phyloP scores from a whole-genome alignment of 2,888 invertebrate genomes.

The Chironomus tentans region DNA sequence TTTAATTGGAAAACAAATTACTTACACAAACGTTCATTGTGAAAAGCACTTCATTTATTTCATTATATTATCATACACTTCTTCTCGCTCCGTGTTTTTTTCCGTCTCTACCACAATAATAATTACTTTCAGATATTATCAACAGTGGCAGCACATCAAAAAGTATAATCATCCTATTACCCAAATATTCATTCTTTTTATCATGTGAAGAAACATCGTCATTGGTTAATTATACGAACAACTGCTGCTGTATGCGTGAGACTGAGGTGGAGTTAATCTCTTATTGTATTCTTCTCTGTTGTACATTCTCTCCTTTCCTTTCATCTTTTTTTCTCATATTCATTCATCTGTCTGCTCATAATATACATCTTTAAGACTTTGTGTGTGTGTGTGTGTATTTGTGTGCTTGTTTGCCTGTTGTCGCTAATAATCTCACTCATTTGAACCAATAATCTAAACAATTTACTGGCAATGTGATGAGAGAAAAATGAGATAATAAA shows the following conservation, averaged over 20 bases:
- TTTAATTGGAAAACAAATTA: conserved; percentile 26
- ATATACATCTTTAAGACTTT: no score
- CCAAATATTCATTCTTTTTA: not conserved
- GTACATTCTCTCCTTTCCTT: not conserved
- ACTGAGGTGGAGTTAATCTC: conserved; percentile 22
- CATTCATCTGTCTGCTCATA: not conserved
- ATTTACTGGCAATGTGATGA: conserved; percentile 1
- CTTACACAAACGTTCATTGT: conserved; percentile 21
- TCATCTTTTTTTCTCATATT: not conserved
- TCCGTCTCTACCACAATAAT: no score
- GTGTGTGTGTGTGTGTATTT: no score
- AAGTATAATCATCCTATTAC: no score
- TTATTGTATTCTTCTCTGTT: not conserved
- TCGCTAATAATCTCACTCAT: not conserved
- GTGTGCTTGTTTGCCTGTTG: not conserved
- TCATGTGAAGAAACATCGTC: not conserved
- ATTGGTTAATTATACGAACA: conserved; percentile 23
- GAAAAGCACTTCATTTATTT: not conserved
- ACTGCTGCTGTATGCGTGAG: not conserved
- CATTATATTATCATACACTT: not conserved
- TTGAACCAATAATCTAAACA: conserved; percentile 12
- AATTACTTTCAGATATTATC: no score
- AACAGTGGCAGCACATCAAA: no score
- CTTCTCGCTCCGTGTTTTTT: no score
- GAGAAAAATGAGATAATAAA: conserved; percentile 17